phyloP scores from a whole-genome alignment of 37 sponge, comb jelly and placozoan genomes.

The Dysidea cf. avara region DNA sequence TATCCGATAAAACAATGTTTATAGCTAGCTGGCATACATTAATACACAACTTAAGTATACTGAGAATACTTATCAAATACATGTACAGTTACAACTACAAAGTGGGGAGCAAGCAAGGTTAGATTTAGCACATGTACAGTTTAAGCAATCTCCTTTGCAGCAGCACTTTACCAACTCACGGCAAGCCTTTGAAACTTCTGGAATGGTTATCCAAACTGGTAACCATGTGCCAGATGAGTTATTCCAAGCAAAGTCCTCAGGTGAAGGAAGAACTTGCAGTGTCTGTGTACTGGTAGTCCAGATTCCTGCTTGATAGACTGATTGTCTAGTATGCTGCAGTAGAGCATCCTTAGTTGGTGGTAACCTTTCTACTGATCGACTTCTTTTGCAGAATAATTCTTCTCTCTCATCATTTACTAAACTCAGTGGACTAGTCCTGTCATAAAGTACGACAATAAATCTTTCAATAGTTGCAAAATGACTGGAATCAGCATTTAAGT shows the following conservation, averaged over 20 bases:
- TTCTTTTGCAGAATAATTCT: too few species aligned
- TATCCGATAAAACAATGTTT: too few species aligned
- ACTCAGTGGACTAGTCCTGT: not conserved
- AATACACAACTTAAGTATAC: too few species aligned
- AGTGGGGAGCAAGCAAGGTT: slow-evolving; percentile 20
- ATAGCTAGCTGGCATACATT: too few species aligned
- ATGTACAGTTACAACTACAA: slow-evolving; percentile 2
- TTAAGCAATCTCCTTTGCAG: slow-evolving; percentile 9
- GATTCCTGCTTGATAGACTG: slow-evolving; percentile 11
- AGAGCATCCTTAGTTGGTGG: too few species aligned
- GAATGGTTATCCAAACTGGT: slow-evolving; percentile 16
- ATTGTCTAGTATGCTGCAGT: not conserved
- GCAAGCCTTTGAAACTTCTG: too few species aligned
- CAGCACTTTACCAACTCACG: not conserved
- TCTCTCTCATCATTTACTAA: slow-evolving; percentile 8
- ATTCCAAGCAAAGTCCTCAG: slow-evolving; percentile 8
- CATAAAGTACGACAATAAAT: too few species aligned
- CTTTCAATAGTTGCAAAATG: slow-evolving; percentile 6
- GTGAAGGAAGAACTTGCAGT: not conserved
- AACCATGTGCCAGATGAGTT: not conserved
- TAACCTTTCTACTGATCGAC: too few species aligned
- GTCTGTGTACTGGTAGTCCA: not conserved
- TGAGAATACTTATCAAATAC: not conserved
- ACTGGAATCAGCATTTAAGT: not conserved
- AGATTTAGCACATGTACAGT: slow-evolving; percentile 5